Evolutionary conservation across 1,140 invertebrate genomes (phyloP).

Genomic region (Aricia agestis): DNA sequence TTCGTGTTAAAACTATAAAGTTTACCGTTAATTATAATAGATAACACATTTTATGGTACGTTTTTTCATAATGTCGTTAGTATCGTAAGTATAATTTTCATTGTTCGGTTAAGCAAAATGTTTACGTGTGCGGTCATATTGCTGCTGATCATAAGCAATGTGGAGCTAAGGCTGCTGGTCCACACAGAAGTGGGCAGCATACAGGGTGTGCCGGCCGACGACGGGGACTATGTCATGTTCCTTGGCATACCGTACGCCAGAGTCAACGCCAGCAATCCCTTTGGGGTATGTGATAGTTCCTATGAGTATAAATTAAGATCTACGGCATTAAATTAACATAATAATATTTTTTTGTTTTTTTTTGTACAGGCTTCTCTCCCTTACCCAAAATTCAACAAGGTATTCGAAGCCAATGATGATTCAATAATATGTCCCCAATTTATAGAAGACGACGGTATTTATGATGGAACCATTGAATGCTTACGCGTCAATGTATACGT

Average conservation of each 20-base stretch:
- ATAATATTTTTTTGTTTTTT: conserved; percentile 15
- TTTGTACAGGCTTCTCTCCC: conserved; percentile 28
- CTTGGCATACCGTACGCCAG: not conserved
- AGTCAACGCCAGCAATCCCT: not conserved
- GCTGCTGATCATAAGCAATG: not conserved
- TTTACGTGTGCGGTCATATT: not conserved
- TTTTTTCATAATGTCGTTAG: not conserved
- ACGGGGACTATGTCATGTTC: conserved; percentile 9
- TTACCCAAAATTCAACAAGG: conserved; percentile 30
- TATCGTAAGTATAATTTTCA: not conserved
- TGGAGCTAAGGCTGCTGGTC: not conserved
- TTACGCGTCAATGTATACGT: conserved; percentile 52
- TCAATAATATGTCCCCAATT: conserved; percentile 37
- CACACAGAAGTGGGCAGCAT: not conserved
- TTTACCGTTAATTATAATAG: not conserved
- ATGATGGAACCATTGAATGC: conserved; percentile 38
- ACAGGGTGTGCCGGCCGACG: not conserved
- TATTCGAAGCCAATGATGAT: conserved; percentile 39
- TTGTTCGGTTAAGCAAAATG: not conserved
- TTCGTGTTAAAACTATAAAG: too few relatives aligned
- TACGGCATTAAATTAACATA: not conserved
- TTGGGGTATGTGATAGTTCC: not conserved
- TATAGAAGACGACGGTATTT: conserved; percentile 27
- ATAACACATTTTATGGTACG: not conserved
- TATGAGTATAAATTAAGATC: not conserved